Evolutionary conservation across 2,888 invertebrate genomes (phyloP), one percentile per base, ranked within the genome.

Genomic region (Seira sanloemensis): DNA sequence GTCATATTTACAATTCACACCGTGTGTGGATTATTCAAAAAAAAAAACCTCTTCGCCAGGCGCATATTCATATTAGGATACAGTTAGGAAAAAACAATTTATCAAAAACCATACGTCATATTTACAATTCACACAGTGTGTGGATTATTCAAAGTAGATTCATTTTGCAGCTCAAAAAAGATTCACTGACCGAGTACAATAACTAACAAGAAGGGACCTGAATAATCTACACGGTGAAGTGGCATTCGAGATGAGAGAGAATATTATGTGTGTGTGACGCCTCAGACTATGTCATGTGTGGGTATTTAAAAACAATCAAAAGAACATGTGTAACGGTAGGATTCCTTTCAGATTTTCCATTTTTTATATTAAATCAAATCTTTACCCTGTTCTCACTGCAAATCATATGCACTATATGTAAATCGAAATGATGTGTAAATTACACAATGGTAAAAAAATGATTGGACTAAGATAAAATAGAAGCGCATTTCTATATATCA

Each of bases 11-110:
- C 74, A n/a, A 26, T 25, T 37, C 23, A 37, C 25, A 26, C 9
- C n/a, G n/a, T n/a, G n/a, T n/a, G n/a, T n/a, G n/a, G n/a, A n/a
- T n/a, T n/a, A n/a, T n/a, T n/a, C 37, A 25, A 25, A 12, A n/a
- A n/a, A n/a, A n/a, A n/a, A n/a, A n/a, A n/a, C n/a, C n/a, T n/a
- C n/a, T n/a, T n/a, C n/a, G n/a, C n/a, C n/a, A n/a, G n/a, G n/a
- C n/a, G n/a, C n/a, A n/a, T n/a, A n/a, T n/a, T n/a, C n/a, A n/a
- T n/a, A n/a, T n/a, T n/a, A n/a, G 58, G 54, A 24, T 74, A 81
- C 81, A 76, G 81, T 81, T 81, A 81, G 25, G n/a, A 4, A 75
- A 67, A 81, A 79, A 54, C 62, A 58, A 67, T 67, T 62, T 19
- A 73, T 26, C 23, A 76, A 76, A 76, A 67, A 67, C 37, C 76